Evolutionary conservation across 2,113 vertebrate genomes (phyloP).

Genomic region (Butorides virescens): DNA sequence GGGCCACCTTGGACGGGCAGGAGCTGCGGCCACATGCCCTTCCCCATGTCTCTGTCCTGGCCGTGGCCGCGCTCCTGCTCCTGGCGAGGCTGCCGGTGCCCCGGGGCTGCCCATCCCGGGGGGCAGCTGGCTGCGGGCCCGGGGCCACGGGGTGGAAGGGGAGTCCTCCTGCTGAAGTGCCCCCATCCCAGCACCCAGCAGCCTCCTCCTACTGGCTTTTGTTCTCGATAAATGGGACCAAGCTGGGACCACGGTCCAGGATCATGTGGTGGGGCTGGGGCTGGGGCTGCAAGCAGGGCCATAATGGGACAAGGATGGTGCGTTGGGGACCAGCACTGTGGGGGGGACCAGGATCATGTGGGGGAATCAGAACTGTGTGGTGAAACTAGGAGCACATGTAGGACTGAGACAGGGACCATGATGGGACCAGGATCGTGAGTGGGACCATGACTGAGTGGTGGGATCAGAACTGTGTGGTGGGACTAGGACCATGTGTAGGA

Average conservation of each 20-base stretch:
- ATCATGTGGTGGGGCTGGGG: not conserved
- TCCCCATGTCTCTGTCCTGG: not conserved
- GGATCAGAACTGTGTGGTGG: not conserved
- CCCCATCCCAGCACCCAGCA: not conserved
- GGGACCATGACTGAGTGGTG: not conserved
- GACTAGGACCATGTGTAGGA: not conserved
- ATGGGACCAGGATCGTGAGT: accelerated
- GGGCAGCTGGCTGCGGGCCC: not conserved
- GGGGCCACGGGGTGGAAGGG: not conserved
- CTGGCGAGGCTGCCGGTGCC: accelerated
- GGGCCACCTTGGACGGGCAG: not conserved
- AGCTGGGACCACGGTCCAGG: not conserved
- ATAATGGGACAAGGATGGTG: not conserved
- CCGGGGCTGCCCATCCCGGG: not conserved
- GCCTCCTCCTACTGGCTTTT: not conserved
- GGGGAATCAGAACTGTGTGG: not conserved
- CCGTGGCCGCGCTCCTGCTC: not conserved
- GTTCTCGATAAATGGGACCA: not conserved
- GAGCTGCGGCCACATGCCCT: accelerated
- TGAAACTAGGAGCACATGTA: not conserved
- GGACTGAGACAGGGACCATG: not conserved
- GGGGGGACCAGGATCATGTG: not conserved
- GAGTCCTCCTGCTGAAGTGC: not conserved
- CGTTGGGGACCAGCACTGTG: not conserved
- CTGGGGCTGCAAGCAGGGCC: not conserved